These are phyloP conservation scores for Puffinus mauretanicus DNA, from an alignment of 2,113 vertebrate genomes.

Conservation along the genomic window DNA sequence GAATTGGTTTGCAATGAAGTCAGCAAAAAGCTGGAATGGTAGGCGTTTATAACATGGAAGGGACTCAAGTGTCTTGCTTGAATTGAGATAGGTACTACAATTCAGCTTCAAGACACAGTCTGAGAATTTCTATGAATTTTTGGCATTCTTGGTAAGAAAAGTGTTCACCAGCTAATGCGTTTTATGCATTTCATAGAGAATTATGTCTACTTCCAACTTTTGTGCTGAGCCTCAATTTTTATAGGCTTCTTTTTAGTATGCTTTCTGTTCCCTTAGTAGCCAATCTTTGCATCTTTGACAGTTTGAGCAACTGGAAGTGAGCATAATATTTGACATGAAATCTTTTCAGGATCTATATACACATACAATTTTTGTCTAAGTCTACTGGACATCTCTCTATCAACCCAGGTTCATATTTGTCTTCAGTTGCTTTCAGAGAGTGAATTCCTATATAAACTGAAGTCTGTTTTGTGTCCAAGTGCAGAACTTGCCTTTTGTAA, in stretches of 20 bases:
- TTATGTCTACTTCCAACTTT: not conserved
- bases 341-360: not conserved
- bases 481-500: not conserved
- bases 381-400: not conserved
- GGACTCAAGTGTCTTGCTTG: not conserved
- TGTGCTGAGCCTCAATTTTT: not conserved
- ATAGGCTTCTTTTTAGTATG: not conserved
- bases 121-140: not conserved
- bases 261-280: not conserved
- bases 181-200: not conserved
- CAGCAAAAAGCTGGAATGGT: not conserved
- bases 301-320: not conserved
- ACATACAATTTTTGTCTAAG: not conserved
- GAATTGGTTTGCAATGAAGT: not conserved
- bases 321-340: not conserved
- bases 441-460: not conserved
- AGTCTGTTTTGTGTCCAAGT: not conserved
- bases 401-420: not conserved
- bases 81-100: not conserved
- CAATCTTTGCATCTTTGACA: not conserved
- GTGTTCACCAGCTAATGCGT: not conserved
- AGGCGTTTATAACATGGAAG: not conserved
- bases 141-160: not conserved
- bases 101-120: not conserved
- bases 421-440: not conserved